These are phyloP conservation scores for Drosophila mauritiana DNA, from an alignment of 1,140 invertebrate genomes.

Conservation along the genomic window DNA sequence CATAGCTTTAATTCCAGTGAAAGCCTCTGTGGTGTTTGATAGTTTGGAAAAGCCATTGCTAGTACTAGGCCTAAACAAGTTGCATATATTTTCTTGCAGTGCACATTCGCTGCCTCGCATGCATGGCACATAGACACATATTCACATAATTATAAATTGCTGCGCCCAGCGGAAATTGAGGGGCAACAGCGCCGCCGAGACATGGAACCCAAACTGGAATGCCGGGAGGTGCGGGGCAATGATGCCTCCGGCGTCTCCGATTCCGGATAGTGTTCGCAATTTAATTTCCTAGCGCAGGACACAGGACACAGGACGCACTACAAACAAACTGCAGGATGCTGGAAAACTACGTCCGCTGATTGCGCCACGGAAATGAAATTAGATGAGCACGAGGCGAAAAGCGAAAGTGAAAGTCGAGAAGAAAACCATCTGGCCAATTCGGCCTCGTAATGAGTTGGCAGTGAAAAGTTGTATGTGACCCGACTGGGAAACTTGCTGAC, in stretches of 20 bases:
- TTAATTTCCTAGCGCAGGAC: constrained; percentile 66
- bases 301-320: constrained; percentile 18
- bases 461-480: constrained; percentile 62
- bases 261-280: constrained; percentile 73
- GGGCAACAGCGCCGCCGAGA: constrained; percentile 40
- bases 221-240: background rate
- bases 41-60: too few species aligned
- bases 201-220: constrained; percentile 1
- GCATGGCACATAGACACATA: constrained; percentile 3
- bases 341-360: constrained; percentile 59
- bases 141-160: constrained; percentile 64
- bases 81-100: background rate
- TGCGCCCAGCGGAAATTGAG: constrained; percentile 63
- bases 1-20: too few species aligned
- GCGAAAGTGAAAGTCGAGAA: constrained; percentile 1
- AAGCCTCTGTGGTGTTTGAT: too few species aligned
- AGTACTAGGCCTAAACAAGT: too few species aligned
- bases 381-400: constrained; percentile 16
- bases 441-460: constrained; percentile 35
- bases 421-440: constrained; percentile 14
- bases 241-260: background rate
- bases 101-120: background rate
- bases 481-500: constrained; percentile 54
- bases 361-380: constrained; percentile 72
- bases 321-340: constrained; percentile 52